phyloP scores from a whole-genome alignment of 2,888 invertebrate genomes.

The Arenicola marina region DNA sequence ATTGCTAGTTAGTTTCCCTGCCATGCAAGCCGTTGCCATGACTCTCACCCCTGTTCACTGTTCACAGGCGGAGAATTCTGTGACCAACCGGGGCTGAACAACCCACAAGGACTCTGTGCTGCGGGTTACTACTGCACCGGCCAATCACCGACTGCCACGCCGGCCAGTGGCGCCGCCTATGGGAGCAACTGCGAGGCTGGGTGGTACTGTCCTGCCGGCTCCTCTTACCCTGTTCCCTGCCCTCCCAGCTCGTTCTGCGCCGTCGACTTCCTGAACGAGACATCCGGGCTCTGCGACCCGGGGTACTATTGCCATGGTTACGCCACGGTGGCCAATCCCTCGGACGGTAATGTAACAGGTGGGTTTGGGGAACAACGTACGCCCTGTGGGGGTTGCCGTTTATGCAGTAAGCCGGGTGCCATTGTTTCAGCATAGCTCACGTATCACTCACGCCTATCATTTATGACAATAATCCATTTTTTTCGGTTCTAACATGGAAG shows the following conservation, averaged over 20 bases:
- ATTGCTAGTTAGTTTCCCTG: too few relatives aligned
- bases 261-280: constrained; percentile 40
- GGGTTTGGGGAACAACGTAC: too few relatives aligned
- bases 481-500: too few relatives aligned
- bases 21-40: too few relatives aligned
- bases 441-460: too few relatives aligned
- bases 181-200: constrained; percentile 40
- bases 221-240: constrained; percentile 42
- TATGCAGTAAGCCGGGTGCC: too few relatives aligned
- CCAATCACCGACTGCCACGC: constrained; percentile 80
- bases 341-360: constrained; percentile 52
- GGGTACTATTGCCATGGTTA: constrained; percentile 50
- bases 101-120: constrained; percentile 45
- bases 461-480: too few relatives aligned
- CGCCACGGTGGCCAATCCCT: constrained; percentile 46
- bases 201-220: constrained; percentile 50
- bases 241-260: constrained; percentile 50
- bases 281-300: constrained; percentile 45
- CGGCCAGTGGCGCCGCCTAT: constrained; percentile 32
- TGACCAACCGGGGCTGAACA: constrained; percentile 39
- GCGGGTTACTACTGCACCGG: constrained; percentile 79
- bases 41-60: too few relatives aligned
- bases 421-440: too few relatives aligned
- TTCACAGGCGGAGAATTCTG: constrained; percentile 55
- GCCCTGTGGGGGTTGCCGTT: too few relatives aligned